phyloP scores from a whole-genome alignment of 1,140 invertebrate species.

The Calliopsis andreniformis region DNA sequence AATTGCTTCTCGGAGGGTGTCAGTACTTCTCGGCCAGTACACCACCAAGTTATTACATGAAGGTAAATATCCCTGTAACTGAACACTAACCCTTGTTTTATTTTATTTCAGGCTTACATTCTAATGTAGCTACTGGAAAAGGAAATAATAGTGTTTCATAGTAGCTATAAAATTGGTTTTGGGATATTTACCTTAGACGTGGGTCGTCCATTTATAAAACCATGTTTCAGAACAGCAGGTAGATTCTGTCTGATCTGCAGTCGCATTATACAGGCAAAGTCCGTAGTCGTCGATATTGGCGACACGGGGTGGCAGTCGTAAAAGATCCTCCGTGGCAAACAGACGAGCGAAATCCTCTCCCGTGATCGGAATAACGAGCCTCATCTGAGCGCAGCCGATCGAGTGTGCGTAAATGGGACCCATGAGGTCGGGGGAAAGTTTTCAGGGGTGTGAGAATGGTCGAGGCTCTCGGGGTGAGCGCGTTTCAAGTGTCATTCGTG shows the following conservation, averaged over 20 bases:
- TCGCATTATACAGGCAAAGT: constrained; percentile 62
- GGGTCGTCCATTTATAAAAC: no score
- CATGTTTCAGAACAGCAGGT: constrained; percentile 32
- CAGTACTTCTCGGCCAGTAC: no score
- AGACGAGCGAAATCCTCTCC: constrained; percentile 55
- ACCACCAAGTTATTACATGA: no score
- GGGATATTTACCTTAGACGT: not conserved
- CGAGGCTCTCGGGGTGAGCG: not conserved
- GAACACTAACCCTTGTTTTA: no score
- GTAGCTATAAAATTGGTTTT: no score
- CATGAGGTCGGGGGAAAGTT: constrained; percentile 52
- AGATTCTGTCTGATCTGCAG: constrained; percentile 3
- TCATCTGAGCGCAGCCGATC: constrained; percentile 48
- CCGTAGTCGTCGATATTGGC: constrained; percentile 64
- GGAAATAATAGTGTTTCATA: no score
- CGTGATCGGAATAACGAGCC: constrained; percentile 67
- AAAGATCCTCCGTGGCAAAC: constrained; percentile 60
- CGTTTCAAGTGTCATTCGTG: constrained; percentile 45
- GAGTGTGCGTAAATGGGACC: constrained; percentile 61
- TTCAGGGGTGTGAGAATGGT: constrained; percentile 6
- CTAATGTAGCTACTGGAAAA: no score
- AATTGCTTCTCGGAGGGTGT: not conserved
- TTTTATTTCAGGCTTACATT: no score
- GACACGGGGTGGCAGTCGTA: constrained; percentile 59
- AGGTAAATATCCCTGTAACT: no score